A percentile compares a stretch with the other conserved stretches of the same genome.
These are phyloP conservation scores for Mandrillus leucophaeus DNA, from an alignment of 2,113 vertebrate species.

Conservation along the genomic window DNA sequence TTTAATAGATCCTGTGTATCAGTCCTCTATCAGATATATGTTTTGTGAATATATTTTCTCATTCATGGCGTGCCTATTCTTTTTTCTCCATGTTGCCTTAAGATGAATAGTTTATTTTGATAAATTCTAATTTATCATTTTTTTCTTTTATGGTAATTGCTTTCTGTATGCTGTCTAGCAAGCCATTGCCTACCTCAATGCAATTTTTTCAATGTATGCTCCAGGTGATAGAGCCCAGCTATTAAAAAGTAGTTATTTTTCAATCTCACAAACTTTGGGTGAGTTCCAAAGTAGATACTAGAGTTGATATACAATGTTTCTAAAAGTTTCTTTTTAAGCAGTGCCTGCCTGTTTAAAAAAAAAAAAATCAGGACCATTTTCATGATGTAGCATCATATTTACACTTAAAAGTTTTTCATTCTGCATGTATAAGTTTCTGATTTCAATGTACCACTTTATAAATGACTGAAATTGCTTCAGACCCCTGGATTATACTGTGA, in stretches of 20 bases:
- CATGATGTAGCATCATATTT: not conserved
- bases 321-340: conserved; percentile 10
- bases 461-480: conserved; percentile 77
- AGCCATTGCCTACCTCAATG: not conserved
- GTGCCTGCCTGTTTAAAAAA: not conserved
- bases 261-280: not conserved
- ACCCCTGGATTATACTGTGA: conserved; percentile 77
- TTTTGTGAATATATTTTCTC: not conserved
- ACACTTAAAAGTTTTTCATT: conserved; percentile 58
- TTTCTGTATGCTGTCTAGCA: not conserved
- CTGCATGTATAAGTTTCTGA: not conserved
- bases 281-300: not conserved
- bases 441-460: conserved; percentile 63
- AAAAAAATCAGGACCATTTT: not conserved
- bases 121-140: not conserved
- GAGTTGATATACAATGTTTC: not conserved
- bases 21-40: not conserved
- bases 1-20: not conserved
- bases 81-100: not conserved
- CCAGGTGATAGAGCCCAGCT: not conserved
- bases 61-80: not conserved
- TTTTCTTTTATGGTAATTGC: not conserved
- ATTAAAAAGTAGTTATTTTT: not conserved
- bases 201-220: not conserved
- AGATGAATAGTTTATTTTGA: conserved; percentile 6